Evolutionary conservation across 2,797 vertebrate species (phyloP).

Genomic region (Coilia nasus): DNA sequence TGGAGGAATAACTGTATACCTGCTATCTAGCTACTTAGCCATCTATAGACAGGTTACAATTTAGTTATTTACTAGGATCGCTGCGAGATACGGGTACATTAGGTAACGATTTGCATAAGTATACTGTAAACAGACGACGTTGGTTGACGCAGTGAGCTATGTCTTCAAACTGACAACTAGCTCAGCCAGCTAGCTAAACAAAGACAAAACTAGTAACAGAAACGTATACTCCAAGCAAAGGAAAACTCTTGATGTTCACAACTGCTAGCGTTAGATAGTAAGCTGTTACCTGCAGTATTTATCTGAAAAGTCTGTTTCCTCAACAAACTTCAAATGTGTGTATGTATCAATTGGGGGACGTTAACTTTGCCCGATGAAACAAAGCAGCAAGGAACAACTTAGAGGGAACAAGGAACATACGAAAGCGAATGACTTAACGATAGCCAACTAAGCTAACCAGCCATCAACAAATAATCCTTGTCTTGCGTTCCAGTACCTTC

Average conservation of each 20-base stretch:
- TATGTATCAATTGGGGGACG: background rate
- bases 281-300: background rate
- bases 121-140: background rate
- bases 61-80: background rate
- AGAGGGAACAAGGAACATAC: constrained; percentile 17
- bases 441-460: constrained; percentile 22
- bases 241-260: constrained; percentile 9
- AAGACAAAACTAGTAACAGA: background rate
- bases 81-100: background rate
- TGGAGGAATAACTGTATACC: constrained; percentile 20
- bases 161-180: constrained; percentile 11
- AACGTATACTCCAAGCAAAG: constrained; percentile 7
- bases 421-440: constrained; percentile 17
- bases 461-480: constrained; percentile 12
- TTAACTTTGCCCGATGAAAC: constrained; percentile 16
- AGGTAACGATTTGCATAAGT: background rate
- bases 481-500: background rate
- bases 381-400: constrained; percentile 21
- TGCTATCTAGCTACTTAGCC: background rate
- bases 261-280: background rate
- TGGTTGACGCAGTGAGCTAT: background rate
- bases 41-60: constrained; percentile 1
- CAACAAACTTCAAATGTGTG: background rate
- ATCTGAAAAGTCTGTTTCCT: background rate
- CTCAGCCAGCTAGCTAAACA: constrained; percentile 19